These are phyloP conservation scores for Drosophila dunni DNA, from an alignment of 1,140 invertebrate species.

Conservation along the genomic window DNA sequence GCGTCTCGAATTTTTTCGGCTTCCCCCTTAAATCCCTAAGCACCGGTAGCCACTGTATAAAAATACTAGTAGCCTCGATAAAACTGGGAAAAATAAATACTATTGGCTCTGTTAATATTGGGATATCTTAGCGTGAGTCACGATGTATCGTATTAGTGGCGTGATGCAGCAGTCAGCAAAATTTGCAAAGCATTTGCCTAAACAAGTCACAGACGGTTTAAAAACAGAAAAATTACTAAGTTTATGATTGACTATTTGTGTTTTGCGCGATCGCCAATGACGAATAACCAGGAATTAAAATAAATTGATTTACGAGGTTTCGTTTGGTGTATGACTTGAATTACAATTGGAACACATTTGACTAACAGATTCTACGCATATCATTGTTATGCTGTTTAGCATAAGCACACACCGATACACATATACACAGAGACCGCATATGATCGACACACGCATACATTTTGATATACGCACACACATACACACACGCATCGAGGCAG, in stretches of 20 bases:
- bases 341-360: conserved; percentile 26
- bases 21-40: no score
- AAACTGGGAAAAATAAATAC: no score
- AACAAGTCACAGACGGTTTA: conserved; percentile 25
- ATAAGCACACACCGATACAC: conserved; percentile 3
- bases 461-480: conserved; percentile 26
- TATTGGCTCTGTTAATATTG: background rate
- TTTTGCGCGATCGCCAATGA: background rate
- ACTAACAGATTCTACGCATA: background rate
- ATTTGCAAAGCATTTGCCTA: conserved; percentile 10
- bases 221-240: conserved; percentile 16
- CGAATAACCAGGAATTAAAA: conserved; percentile 1
- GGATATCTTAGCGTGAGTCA: conserved; percentile 15
- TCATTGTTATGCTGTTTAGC: conserved; percentile 40
- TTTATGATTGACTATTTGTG: background rate
- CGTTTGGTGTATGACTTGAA: conserved; percentile 12
- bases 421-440: conserved; percentile 20
- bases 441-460: conserved; percentile 29
- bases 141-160: conserved; percentile 8
- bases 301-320: conserved; percentile 18
- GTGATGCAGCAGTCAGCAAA: conserved; percentile 36
- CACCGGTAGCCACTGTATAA: no score
- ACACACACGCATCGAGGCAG: conserved; percentile 17
- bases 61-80: no score
- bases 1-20: no score